Base-by-base conservation (phyloP, 37 sponge, comb jelly and placozoan genomes). In the Hexactinellida sp. region DNA sequence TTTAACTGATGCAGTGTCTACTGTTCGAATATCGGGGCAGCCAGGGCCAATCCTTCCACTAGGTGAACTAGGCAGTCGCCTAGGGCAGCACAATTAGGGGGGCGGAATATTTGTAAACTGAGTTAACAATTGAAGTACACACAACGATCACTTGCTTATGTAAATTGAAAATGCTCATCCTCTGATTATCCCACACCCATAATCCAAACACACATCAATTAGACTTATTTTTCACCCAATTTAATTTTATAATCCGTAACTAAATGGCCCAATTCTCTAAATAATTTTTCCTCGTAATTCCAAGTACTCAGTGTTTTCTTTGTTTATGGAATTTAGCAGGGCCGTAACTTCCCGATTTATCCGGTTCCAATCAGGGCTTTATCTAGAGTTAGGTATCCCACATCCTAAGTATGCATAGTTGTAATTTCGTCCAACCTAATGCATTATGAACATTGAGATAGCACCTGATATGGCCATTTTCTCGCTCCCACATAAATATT, bases 281-380 rank as follows among this genome's bases (percentile, higher is more conserved):
- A 63, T 63, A 63, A 21, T 63, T 28, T 63, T 63, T 63, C 76
- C 76, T 63, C 76, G 76, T 63, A 63, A 63, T 63, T 63, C 76
- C 76, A 28, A 63, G 76, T 63, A 63, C 76, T 63, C 76, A 63
- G 13, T 63, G 76, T 63, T 63, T 63, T 63, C 19, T 63, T 63
- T 63, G 76, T 63, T 63, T 63, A 21, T 32, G 13, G 76, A 63
- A 63, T 63, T 63, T 63, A 63, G 25, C 76, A 63, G 76, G 76
- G 76, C 76, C 76, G 76, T 63, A 63, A 63, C 76, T 63, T 63
- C 76, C 76, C n/a, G n/a, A n/a, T n/a, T n/a, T n/a, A n/a, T n/a
- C n/a, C n/a, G n/a, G n/a, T n/a, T n/a, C n/a, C n/a, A n/a, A n/a
- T n/a, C n/a, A n/a, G n/a, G n/a, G n/a, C n/a, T n/a, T n/a, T n/a